These are phyloP conservation scores for Elephantulus edwardii DNA, from an alignment of 2,113 vertebrate genomes.

Conservation along the genomic window DNA sequence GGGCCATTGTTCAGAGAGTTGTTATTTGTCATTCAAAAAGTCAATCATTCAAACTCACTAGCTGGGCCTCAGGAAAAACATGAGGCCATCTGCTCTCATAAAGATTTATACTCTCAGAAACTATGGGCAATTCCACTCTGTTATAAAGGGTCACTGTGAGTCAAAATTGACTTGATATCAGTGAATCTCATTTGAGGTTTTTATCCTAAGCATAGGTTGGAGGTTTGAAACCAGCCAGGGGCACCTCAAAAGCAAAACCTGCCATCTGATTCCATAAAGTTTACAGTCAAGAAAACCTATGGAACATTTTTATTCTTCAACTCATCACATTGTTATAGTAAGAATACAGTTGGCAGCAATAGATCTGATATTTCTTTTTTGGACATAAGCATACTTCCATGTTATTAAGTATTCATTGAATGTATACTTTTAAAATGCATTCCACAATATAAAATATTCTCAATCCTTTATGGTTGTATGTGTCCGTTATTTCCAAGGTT, in stretches of 20 bases:
- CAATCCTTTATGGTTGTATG: neutral
- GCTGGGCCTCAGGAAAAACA: neutral
- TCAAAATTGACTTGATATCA: too few relatives aligned
- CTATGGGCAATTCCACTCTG: too few relatives aligned
- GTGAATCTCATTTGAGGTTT: too few relatives aligned
- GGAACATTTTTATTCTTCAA: neutral
- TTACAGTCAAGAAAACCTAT: neutral
- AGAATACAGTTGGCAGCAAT: neutral
- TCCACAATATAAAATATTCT: neutral
- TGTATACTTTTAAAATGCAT: neutral
- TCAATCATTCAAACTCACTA: neutral
- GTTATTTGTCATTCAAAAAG: too few relatives aligned
- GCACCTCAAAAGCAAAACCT: too few relatives aligned
- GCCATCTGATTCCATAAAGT: neutral
- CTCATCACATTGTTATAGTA: neutral
- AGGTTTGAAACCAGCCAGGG: too few relatives aligned
- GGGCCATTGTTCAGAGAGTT: too few relatives aligned
- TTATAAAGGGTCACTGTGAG: too few relatives aligned
- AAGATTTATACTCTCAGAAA: too few relatives aligned
- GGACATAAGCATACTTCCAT: neutral
- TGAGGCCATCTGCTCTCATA: neutral
- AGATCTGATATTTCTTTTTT: neutral
- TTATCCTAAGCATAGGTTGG: too few relatives aligned
- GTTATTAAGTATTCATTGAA: constrained; percentile 16
- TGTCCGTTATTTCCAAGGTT: neutral